Base-by-base conservation (phyloP, 1,140 invertebrate species). In the Augochlora pura region DNA sequence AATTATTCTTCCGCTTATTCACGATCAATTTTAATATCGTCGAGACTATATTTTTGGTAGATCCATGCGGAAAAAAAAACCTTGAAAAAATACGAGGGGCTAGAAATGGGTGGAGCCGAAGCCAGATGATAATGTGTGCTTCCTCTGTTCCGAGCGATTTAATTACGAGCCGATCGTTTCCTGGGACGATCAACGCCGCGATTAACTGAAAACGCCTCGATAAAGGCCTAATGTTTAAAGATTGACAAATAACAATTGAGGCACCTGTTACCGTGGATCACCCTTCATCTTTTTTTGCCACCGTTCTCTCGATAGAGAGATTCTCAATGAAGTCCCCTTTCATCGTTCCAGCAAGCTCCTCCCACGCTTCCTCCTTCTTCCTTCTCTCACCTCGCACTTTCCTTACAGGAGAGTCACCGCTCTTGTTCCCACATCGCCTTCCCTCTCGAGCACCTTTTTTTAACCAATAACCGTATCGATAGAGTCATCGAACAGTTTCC, bases 181-280 rank as follows among this genome's bases (percentile, higher is more conserved):
- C 23, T 10, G 10, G 42, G 49, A 69, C 60, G n/a, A 42, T 78
- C 54, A 46, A 82, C 38, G 52, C 12, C 46, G 38, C 27, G n/a
- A 64, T 49, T 27, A 1, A 1, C 4, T 9, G 12, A 23, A 21
- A 67, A 38, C 49, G 25, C 10, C 18, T 69, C 32, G 39, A 46
- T 72, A 71, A 84, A 59, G 27, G 62, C 59, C 69, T 67, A 74
- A 87, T 83, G 65, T 81, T 85, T 57, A 80, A 81, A 63, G 68
- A 77, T 87, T 59, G 77, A 83, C 73, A 83, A 83, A 82, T 81
- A 87, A 85, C 63, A 79, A 87, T 81, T 80, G 83, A n/a, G 72
- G 32, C 86, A 87, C 86, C 86, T 87, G 86, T 87, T 85, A 80
- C 76, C 76, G 64, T 71, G 80, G 68, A 69, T 75, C 75, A 73